Evolutionary conservation across 2,113 vertebrate genomes (phyloP).

Genomic region (Alces alces): DNA sequence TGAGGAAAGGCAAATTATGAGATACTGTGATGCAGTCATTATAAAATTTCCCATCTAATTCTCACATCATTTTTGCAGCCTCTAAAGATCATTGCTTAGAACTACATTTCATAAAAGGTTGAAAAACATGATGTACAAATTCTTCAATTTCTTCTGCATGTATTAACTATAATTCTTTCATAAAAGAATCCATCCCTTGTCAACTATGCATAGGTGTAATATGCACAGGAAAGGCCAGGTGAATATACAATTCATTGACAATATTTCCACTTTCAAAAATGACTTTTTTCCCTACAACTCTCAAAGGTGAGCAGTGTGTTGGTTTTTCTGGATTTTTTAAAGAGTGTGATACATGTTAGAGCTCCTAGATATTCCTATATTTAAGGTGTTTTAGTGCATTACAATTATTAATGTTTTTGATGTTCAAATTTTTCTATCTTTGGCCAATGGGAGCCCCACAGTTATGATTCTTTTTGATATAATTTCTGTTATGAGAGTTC

Average conservation of each 20-base stretch:
- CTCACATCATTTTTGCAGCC: not conserved
- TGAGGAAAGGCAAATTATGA: not conserved
- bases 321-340: not conserved
- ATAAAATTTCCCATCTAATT: not conserved
- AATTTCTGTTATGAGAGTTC: not conserved
- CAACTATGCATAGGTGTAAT: not conserved
- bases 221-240: not conserved
- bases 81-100: not conserved
- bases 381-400: not conserved
- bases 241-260: not conserved
- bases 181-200: not conserved
- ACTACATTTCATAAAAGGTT: not conserved
- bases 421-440: not conserved
- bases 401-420: not conserved
- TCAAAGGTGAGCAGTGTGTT: not conserved
- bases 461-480: not conserved
- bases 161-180: not conserved
- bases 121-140: not conserved
- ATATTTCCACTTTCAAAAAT: not conserved
- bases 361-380: not conserved
- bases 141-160: not conserved
- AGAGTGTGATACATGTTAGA: not conserved
- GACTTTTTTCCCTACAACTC: not conserved
- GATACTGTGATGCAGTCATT: not conserved
- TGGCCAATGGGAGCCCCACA: not conserved